phyloP scores from a whole-genome alignment of 2,797 vertebrate genomes.

The Enteromius treurensis region DNA sequence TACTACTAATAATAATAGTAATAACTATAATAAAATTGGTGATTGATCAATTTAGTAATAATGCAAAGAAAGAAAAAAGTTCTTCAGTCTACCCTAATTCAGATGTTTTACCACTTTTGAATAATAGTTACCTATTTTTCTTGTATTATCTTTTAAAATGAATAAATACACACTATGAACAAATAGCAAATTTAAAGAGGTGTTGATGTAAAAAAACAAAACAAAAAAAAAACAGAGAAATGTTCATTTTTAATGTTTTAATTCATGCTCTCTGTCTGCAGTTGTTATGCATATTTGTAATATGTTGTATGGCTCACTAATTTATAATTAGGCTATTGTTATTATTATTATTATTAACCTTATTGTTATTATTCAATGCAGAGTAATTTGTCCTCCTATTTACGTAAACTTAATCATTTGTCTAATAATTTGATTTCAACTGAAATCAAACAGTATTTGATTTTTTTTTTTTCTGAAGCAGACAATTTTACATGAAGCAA shows the following conservation, averaged over 20 bases:
- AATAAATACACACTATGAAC: neutral
- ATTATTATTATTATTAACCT: neutral
- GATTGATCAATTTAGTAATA: neutral
- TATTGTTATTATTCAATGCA: neutral
- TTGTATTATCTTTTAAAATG: neutral
- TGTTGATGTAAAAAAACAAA: neutral
- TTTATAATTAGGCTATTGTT: neutral
- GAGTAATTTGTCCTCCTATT: neutral
- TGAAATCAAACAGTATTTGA: neutral
- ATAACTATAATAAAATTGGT: neutral
- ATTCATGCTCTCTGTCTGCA: neutral
- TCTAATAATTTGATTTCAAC: constrained; percentile 58
- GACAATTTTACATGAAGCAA: constrained; percentile 53
- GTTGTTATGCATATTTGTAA: neutral
- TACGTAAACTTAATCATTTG: neutral
- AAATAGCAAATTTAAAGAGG: no score
- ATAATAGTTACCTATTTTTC: neutral
- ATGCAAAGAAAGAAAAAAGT: neutral
- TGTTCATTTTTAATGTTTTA: neutral
- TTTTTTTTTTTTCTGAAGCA: neutral
- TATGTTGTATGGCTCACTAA: neutral
- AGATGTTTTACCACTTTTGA: neutral
- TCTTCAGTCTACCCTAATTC: neutral
- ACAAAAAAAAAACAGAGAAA: neutral
- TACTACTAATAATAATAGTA: neutral